Evolutionary conservation across 2,888 invertebrate genomes (phyloP), one percentile per base, ranked within the genome.

Genomic region (Napeogenes inachia): DNA sequence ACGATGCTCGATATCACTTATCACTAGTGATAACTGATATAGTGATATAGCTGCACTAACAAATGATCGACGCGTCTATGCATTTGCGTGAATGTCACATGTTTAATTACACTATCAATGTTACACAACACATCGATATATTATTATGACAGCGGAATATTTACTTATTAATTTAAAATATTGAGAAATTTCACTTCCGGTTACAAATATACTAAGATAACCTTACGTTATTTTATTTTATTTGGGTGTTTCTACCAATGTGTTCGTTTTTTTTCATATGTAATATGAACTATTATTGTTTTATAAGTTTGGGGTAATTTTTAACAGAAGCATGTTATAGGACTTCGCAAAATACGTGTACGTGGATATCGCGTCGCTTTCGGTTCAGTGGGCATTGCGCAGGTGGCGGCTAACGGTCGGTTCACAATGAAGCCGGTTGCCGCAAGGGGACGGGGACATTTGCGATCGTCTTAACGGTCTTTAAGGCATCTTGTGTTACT

Each of bases 371-470:
- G 30, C 81, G 88, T 85, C 88, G 82, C 84, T 80, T 78, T 83
- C 88, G 84, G 86, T 82, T 87, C 88, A 87, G 76, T 89, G 87
- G 79, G 84, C 83, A 83, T 75, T 75, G 77, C 76, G 87, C 89
- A 89, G 89, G 89, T 89, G 89, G 87, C 83, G 82, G 79, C 80
- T 89, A 90, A 89, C 89, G 89, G 89, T 86, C 82, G 78, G 60
- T 59, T 68, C 59, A 67, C 66, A 65, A 68, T 66, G 67, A 65
- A 62, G 68, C 64, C 67, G 63, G 68, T 63, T 68, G 62, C 64
- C 61, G 67, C 68, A 63, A 65, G 68, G 65, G 65, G 71, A 66
- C 69, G 65, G 66, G 66, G 65, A 67, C 66, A 68, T 65, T 67
- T 65, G 66, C 68, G 66, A 66, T 60, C 57, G 60, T 64, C 66